Percentiles rank a stretch among this genome's conserved stretches.
These are phyloP conservation scores for Eubasilissa regina DNA, from an alignment of 1,140 invertebrate species.

Conservation along the genomic window DNA sequence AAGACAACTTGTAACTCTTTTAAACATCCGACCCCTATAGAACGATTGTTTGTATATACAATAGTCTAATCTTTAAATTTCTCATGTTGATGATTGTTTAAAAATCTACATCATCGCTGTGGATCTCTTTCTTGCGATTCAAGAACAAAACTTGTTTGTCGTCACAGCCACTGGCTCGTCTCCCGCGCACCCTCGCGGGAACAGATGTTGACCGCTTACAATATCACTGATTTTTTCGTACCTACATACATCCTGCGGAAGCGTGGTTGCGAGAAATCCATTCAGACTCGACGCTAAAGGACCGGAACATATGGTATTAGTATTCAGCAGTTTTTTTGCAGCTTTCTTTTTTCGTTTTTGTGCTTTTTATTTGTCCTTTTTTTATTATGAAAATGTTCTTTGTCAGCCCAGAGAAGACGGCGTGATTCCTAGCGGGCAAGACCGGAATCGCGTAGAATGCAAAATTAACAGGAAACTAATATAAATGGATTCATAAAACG, in stretches of 20 bases:
- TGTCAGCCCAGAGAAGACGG: background rate
- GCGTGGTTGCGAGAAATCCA: constrained; percentile 54
- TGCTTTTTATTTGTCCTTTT: constrained; percentile 30
- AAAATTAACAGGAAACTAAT: constrained; percentile 49
- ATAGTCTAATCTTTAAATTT: too few relatives aligned
- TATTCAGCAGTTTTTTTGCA: constrained; percentile 37
- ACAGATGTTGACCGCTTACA: constrained; percentile 54
- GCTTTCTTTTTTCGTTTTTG: constrained; percentile 14
- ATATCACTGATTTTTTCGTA: constrained; percentile 50
- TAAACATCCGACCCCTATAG: too few relatives aligned
- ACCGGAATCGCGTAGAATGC: constrained; percentile 26
- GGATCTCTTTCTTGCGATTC: too few relatives aligned
- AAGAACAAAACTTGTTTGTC: background rate
- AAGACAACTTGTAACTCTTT: too few relatives aligned
- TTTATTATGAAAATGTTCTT: constrained; percentile 26
- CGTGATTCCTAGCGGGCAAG: constrained; percentile 14
- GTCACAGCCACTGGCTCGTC: background rate
- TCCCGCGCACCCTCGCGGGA: constrained; percentile 1
- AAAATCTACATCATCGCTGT: background rate
- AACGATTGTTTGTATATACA: too few relatives aligned
- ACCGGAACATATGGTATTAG: constrained; percentile 57
- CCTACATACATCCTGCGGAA: constrained; percentile 59
- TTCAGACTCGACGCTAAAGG: constrained; percentile 47
- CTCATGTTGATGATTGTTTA: too few relatives aligned
- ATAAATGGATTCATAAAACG: constrained; percentile 4